Evolutionary conservation across 23 tunicate species (phyloP).

Genomic region (Ascidia mentula): DNA sequence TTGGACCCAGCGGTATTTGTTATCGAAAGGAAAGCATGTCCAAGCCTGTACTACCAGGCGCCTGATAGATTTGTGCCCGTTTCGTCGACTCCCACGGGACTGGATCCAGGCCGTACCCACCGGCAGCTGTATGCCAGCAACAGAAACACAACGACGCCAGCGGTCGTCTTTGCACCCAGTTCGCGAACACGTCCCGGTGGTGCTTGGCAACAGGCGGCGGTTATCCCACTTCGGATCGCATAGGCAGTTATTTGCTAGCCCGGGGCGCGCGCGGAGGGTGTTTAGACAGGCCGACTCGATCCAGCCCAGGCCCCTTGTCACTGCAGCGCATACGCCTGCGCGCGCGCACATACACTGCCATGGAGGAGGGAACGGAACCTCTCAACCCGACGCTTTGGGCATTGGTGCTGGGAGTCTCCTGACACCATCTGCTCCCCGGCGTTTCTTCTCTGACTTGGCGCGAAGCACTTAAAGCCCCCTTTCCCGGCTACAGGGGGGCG

Average conservation of each 20-base stretch:
- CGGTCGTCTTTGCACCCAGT: no score
- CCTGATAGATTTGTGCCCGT: neutral
- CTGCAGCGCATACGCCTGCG: neutral
- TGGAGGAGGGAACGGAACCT: neutral
- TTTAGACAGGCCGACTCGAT: conserved; percentile 10
- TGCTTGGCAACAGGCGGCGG: conserved; percentile 5
- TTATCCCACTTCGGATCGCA: conserved; percentile 3
- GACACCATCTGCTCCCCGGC: neutral
- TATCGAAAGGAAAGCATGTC: neutral
- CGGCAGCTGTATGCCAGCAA: neutral
- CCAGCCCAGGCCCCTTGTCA: conserved; percentile 8
- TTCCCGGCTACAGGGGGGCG: neutral
- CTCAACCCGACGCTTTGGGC: neutral
- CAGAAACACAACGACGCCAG: no score
- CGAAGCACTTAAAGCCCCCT: no score
- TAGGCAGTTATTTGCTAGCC: conserved; percentile 11
- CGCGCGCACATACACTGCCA: neutral
- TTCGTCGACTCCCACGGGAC: neutral
- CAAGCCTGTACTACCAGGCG: neutral
- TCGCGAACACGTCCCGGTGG: neutral
- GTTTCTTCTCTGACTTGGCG: neutral
- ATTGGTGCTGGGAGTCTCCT: neutral
- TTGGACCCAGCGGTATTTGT: conserved; percentile 13
- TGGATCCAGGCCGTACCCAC: neutral
- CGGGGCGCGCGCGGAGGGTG: conserved; percentile 13